These are phyloP conservation scores for Saccostrea cuccullata DNA, from an alignment of 1,140 invertebrate genomes.

Conservation along the genomic window DNA sequence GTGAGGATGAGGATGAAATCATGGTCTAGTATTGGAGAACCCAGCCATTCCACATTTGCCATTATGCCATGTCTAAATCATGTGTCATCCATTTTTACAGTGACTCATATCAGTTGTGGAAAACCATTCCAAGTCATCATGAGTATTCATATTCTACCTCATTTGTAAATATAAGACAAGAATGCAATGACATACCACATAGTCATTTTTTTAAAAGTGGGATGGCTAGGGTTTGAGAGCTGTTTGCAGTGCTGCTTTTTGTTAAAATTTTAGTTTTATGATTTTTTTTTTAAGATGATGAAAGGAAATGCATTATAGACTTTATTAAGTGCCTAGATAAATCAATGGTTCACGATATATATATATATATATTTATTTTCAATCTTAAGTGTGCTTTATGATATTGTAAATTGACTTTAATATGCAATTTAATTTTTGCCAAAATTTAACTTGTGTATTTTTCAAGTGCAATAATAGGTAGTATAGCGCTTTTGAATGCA, in stretches of 20 bases:
- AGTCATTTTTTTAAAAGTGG: background rate
- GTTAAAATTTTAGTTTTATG: background rate
- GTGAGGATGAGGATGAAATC: slow-evolving; percentile 45
- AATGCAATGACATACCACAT: slow-evolving; percentile 5
- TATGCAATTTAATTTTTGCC: slow-evolving; percentile 31
- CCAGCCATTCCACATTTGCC: slow-evolving; percentile 9
- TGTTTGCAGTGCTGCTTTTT: slow-evolving; percentile 21
- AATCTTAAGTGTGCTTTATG: slow-evolving; percentile 18
- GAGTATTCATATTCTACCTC: slow-evolving; percentile 31
- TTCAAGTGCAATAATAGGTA: slow-evolving; percentile 32
- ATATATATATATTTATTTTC: background rate
- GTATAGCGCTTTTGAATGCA: slow-evolving; percentile 9
- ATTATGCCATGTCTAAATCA: background rate
- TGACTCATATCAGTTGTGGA: slow-evolving; percentile 35
- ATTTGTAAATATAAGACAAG: background rate
- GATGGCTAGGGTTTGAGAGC: background rate
- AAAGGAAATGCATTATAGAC: background rate
- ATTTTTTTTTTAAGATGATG: background rate
- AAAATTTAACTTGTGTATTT: slow-evolving; percentile 36
- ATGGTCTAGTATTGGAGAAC: slow-evolving; percentile 37
- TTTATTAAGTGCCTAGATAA: slow-evolving; percentile 22
- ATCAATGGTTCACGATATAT: background rate
- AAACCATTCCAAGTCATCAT: slow-evolving; percentile 26
- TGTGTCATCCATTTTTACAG: background rate
- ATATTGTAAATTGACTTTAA: slow-evolving; percentile 6